phyloP scores from a whole-genome alignment of 2,888 invertebrate species.

The Nomada lathburiana region DNA sequence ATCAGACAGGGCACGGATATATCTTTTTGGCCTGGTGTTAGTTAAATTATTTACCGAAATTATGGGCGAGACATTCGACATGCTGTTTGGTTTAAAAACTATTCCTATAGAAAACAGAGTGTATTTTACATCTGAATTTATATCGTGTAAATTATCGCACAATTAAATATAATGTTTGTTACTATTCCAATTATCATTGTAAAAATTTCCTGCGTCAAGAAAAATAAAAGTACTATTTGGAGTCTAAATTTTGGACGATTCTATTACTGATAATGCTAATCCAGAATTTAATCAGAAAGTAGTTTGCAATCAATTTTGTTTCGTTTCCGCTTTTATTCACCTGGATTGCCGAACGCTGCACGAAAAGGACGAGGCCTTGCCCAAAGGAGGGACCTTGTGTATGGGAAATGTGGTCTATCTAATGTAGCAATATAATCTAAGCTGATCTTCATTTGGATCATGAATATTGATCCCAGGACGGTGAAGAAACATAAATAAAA shows the following conservation, averaged over 20 bases:
- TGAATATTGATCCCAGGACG: constrained; percentile 74
- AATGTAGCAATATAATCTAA: constrained; percentile 68
- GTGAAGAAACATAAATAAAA: constrained; percentile 79
- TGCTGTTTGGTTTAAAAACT: constrained; percentile 73
- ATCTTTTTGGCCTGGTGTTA: constrained; percentile 57
- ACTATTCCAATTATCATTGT: neutral
- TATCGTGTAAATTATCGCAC: neutral
- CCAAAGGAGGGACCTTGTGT: constrained; percentile 6
- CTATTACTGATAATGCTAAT: neutral
- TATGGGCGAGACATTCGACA: constrained; percentile 70
- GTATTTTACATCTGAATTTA: neutral
- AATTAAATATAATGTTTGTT: neutral
- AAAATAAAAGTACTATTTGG: neutral
- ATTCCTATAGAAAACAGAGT: constrained; percentile 66
- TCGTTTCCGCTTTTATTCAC: constrained; percentile 43
- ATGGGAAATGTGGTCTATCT: constrained; percentile 73
- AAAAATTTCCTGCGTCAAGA: neutral
- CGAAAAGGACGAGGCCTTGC: constrained; percentile 39
- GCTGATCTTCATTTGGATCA: constrained; percentile 77
- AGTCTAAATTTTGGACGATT: no score
- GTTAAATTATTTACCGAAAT: constrained; percentile 70
- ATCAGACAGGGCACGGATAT: constrained; percentile 67
- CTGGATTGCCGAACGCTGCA: constrained; percentile 68
- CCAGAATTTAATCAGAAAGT: no score
- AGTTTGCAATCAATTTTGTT: neutral